These are phyloP conservation scores for Hydrotaea diabolus DNA, from an alignment of 2,888 invertebrate genomes.

Conservation along the genomic window DNA sequence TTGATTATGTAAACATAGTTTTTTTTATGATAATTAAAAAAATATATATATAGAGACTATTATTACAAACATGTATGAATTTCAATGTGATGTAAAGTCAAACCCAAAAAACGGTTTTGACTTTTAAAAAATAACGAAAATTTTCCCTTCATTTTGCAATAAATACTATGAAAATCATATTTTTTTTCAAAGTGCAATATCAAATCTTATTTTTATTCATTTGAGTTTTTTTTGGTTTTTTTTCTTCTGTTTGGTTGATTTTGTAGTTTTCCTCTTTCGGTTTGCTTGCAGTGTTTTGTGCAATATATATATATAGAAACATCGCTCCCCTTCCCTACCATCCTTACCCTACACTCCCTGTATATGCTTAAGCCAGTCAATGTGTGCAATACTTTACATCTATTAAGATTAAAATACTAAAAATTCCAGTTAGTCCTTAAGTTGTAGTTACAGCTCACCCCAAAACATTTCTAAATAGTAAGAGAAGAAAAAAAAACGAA, in stretches of 20 bases:
- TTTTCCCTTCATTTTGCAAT: slow-evolving; percentile 40
- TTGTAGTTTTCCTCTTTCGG: neutral
- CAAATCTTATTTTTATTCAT: slow-evolving; percentile 15
- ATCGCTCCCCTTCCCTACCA: neutral
- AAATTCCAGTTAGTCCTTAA: slow-evolving; percentile 50
- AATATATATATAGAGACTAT: slow-evolving; percentile 1
- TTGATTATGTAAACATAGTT: neutral
- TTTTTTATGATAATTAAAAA: slow-evolving; percentile 3
- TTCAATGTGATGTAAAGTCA: slow-evolving; percentile 26
- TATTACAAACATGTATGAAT: slow-evolving; percentile 12
- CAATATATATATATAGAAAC: neutral
- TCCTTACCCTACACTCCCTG: neutral
- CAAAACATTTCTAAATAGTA: neutral
- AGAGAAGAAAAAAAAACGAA: no score
- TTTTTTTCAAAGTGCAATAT: slow-evolving; percentile 34
- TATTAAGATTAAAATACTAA: slow-evolving; percentile 1
- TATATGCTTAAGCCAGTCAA: neutral
- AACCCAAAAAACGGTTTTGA: neutral
- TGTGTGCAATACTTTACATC: slow-evolving; percentile 56
- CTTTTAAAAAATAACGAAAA: slow-evolving; percentile 23
- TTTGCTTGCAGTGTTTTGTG: neutral
- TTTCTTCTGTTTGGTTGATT: slow-evolving; percentile 4
- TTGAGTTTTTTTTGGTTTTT: neutral
- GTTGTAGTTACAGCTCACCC: slow-evolving; percentile 40
- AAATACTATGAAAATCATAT: slow-evolving; percentile 14